Percentiles rank a stretch among this genome's conserved stretches.
phyloP scores from a whole-genome alignment of 1,140 invertebrate species.

The Hetaerina americana region DNA sequence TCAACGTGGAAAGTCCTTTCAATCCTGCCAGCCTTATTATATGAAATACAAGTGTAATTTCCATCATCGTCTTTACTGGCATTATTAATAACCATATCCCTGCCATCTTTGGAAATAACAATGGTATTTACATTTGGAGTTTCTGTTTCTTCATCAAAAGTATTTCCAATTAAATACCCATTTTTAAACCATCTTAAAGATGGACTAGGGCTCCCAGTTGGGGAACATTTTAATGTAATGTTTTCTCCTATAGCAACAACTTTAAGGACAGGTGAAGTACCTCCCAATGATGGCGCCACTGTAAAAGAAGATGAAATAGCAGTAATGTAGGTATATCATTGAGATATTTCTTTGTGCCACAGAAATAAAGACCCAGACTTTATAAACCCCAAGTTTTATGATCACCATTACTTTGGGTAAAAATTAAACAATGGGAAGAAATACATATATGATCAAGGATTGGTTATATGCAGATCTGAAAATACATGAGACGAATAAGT shows the following conservation, averaged over 20 bases:
- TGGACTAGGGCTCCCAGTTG: neutral
- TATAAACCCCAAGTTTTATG: too few species aligned
- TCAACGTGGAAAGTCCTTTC: slow-evolving; percentile 32
- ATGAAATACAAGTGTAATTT: slow-evolving; percentile 36
- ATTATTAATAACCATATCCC: neutral
- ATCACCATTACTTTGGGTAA: too few species aligned
- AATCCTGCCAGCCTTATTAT: slow-evolving; percentile 36
- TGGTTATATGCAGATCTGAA: too few species aligned
- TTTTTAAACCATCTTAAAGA: neutral
- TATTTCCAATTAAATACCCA: neutral
- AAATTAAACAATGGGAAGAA: too few species aligned
- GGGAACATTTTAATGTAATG: neutral
- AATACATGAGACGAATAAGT: too few species aligned
- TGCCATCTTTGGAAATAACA: neutral
- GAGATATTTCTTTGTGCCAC: too few species aligned
- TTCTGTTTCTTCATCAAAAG: neutral
- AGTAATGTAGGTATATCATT: too few species aligned
- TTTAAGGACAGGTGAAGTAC: neutral
- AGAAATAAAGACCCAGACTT: too few species aligned
- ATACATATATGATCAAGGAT: too few species aligned
- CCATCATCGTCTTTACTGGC: slow-evolving; percentile 23
- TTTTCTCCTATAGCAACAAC: neutral
- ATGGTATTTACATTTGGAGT: neutral
- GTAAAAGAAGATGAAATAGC: neutral
- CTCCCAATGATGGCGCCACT: neutral